phyloP scores from a whole-genome alignment of 2,888 invertebrate species.

The Cryptocephalus primarius region DNA sequence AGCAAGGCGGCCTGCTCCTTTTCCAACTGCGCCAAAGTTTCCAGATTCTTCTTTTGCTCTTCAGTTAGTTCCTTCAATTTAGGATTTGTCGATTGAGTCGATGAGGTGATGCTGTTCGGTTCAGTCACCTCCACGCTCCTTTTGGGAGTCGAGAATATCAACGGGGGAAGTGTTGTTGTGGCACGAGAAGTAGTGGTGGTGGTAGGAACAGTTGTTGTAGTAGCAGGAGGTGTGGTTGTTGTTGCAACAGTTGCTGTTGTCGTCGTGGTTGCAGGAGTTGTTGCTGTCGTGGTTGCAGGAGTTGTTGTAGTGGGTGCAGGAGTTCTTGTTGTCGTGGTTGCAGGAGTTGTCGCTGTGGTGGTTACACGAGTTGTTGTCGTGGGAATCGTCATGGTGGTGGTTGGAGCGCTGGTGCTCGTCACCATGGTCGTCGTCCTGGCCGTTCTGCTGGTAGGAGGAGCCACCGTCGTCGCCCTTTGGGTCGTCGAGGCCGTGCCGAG shows the following conservation, averaged over 20 bases:
- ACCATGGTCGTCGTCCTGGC: not conserved
- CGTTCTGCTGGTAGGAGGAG: not conserved
- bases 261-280: slow-evolving; percentile 2
- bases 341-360: not conserved
- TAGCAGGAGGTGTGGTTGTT: slow-evolving; percentile 2
- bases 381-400: not conserved
- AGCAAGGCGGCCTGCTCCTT: slow-evolving; percentile 33
- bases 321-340: slow-evolving; percentile 3
- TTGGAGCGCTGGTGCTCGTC: slow-evolving; percentile 5
- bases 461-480: not conserved
- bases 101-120: slow-evolving; percentile 6
- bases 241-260: slow-evolving; percentile 4
- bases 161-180: not conserved
- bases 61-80: slow-evolving; percentile 28
- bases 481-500: not conserved
- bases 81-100: slow-evolving; percentile 10
- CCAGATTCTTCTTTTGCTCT: slow-evolving; percentile 32
- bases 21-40: slow-evolving; percentile 30
- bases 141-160: slow-evolving; percentile 4
- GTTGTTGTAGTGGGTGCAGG: slow-evolving; percentile 10
- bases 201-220: slow-evolving; percentile 3
- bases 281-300: slow-evolving; percentile 2
- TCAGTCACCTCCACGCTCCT: slow-evolving; percentile 6
- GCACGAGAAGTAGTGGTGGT: slow-evolving; percentile 2
- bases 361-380: slow-evolving; percentile 2